Conservation (phyloP, 2,888 invertebrate genomes). For the Andricus quercusramuli region DNA sequence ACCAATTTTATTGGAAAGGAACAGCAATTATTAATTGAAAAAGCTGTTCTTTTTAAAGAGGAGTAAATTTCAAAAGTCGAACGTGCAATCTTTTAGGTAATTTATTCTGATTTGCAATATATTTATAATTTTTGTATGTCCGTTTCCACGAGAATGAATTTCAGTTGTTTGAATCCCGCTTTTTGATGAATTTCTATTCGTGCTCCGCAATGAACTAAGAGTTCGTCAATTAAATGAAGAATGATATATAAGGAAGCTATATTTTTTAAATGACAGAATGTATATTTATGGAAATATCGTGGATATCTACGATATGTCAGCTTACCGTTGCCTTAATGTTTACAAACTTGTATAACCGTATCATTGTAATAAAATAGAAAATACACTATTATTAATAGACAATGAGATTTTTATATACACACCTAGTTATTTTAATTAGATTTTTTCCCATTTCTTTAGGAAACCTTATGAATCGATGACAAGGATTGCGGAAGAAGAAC, state of each 20-base stretch:
- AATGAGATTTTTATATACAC: neutral
- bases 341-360: slow-evolving; percentile 31
- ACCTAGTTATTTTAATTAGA: neutral
- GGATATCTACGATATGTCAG: neutral
- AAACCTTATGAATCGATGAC: too few relatives aligned
- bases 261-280: slow-evolving; percentile 28
- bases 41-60: neutral
- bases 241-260: slow-evolving; percentile 14
- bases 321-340: slow-evolving; percentile 38
- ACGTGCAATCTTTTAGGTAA: slow-evolving; percentile 15
- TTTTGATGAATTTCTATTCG: slow-evolving; percentile 3
- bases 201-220: neutral
- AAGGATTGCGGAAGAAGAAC: neutral
- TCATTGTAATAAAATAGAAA: slow-evolving; percentile 31
- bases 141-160: neutral
- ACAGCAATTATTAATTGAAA: neutral
- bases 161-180: neutral
- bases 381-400: slow-evolving; percentile 19
- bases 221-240: slow-evolving; percentile 5
- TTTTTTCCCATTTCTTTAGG: neutral
- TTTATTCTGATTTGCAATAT: slow-evolving; percentile 13
- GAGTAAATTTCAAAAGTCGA: neutral
- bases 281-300: slow-evolving; percentile 29
- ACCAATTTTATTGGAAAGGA: neutral
- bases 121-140: neutral